Percentiles rank a stretch among this genome's conserved stretches.
Conservation (phyloP, 2,113 vertebrate species). For the Podarcis cretensis region DNA sequence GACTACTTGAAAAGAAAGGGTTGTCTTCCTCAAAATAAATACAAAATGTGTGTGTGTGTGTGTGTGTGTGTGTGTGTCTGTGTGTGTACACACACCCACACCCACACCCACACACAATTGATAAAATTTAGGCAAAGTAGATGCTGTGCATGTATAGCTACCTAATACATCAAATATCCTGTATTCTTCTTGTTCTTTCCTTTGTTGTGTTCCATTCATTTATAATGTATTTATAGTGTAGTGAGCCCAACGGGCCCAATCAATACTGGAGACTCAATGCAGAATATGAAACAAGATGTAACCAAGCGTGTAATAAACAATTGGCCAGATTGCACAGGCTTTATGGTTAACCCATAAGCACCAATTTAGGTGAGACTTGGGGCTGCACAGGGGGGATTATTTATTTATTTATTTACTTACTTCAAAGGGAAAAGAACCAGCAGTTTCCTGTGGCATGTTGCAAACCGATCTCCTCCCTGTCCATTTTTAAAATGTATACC, state of each 20-base stretch:
- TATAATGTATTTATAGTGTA: constrained; percentile 22
- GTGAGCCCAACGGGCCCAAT: constrained; percentile 13
- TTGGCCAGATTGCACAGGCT: neutral
- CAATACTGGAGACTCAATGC: constrained; percentile 3
- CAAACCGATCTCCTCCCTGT: neutral
- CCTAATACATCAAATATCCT: constrained; percentile 9
- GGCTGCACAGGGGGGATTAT: neutral
- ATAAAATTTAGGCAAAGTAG: neutral
- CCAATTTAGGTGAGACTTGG: neutral
- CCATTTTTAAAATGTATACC: neutral
- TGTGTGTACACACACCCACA: too few species aligned
- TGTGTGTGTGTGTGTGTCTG: neutral
- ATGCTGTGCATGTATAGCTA: neutral
- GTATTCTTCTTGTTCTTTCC: constrained; percentile 17
- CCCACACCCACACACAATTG: neutral
- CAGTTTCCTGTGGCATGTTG: neutral
- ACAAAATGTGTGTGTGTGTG: neutral
- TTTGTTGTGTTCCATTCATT: constrained; percentile 21
- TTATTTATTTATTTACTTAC: neutral
- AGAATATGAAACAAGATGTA: constrained; percentile 25
- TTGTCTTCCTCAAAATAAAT: constrained; percentile 1
- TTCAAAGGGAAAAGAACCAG: neutral
- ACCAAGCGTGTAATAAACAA: constrained; percentile 3
- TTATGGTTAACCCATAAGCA: neutral
- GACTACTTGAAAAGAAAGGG: constrained; percentile 10